These are phyloP conservation scores for Parambassis ranga DNA, from an alignment of 2,797 vertebrate genomes.

Conservation along the genomic window DNA sequence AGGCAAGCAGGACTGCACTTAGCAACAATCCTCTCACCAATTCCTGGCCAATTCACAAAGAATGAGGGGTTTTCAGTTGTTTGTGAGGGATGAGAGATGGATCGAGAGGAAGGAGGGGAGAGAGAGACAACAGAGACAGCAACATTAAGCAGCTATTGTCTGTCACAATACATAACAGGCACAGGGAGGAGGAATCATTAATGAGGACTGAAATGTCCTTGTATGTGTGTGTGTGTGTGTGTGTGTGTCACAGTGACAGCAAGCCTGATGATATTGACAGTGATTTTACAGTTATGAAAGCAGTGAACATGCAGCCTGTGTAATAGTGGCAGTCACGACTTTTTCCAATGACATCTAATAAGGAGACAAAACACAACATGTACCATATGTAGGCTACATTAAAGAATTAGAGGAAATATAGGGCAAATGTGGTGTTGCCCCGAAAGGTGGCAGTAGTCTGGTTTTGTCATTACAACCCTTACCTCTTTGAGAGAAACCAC, in stretches of 20 bases:
- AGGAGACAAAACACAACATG: too few relatives aligned
- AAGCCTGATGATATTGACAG: conserved; percentile 17
- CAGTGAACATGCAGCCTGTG: not conserved
- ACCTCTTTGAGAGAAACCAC: conserved; percentile 97
- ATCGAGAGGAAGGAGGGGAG: not conserved
- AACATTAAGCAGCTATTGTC: conserved; percentile 52
- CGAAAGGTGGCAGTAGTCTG: too few relatives aligned
- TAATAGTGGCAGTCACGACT: conserved; percentile 10
- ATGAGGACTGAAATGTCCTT: conserved; percentile 26
- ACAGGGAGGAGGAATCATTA: conserved; percentile 18
- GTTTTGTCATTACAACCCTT: too few relatives aligned
- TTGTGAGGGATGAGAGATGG: conserved; percentile 22
- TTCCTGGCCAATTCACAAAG: conserved; percentile 61
- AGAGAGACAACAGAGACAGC: conserved; percentile 58
- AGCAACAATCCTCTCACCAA: conserved; percentile 60
- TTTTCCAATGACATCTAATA: too few relatives aligned
- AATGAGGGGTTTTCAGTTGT: conserved; percentile 42
- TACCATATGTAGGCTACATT: too few relatives aligned
- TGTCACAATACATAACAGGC: conserved; percentile 41
- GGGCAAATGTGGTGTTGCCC: too few relatives aligned
- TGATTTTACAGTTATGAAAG: conserved; percentile 44
- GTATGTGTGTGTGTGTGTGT: conserved; percentile 13
- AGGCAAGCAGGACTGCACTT: conserved; percentile 49
- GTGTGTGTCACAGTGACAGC: conserved; percentile 8
- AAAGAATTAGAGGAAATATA: too few relatives aligned